phyloP scores from a whole-genome alignment of 2,888 invertebrate species.

The Bellardia bayeri region DNA sequence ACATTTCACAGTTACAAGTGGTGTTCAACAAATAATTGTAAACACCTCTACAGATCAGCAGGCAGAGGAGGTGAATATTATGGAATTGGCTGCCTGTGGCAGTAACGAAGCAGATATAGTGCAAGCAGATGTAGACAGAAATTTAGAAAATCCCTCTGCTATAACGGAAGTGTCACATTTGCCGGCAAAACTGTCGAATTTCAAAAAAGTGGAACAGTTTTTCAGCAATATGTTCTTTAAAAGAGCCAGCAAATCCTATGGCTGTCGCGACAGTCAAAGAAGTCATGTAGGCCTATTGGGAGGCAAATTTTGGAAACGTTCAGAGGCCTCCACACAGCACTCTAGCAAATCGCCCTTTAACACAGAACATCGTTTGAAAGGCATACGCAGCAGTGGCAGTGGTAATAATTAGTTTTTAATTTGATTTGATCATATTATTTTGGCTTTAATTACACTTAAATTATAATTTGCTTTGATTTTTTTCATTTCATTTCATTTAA shows the following conservation, averaged over 20 bases:
- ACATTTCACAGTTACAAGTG: constrained; percentile 27
- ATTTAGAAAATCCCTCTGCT: neutral
- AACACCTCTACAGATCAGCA: constrained; percentile 33
- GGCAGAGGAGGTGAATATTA: constrained; percentile 3
- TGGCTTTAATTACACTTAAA: constrained; percentile 34
- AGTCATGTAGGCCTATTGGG: constrained; percentile 81
- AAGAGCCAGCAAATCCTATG: constrained; percentile 75
- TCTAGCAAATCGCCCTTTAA: constrained; percentile 76
- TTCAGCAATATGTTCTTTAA: constrained; percentile 80
- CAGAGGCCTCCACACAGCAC: constrained; percentile 66
- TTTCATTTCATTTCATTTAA: neutral
- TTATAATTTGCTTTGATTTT: constrained; percentile 50
- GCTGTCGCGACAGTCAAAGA: constrained; percentile 81
- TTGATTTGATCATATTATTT: constrained; percentile 44
- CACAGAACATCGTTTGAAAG: constrained; percentile 82
- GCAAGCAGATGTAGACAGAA: neutral
- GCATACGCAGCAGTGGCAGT: constrained; percentile 83
- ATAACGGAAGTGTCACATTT: constrained; percentile 34
- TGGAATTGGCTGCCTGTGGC: constrained; percentile 18
- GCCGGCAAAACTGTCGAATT: constrained; percentile 56
- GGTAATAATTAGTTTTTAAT: constrained; percentile 77
- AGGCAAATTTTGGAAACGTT: constrained; percentile 79
- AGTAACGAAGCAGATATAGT: constrained; percentile 10
- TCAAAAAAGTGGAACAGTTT: constrained; percentile 75
- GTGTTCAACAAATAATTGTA: constrained; percentile 37